A percentile compares a stretch with the other conserved stretches of the same genome.
These are phyloP conservation scores for Silurus glanis DNA, from an alignment of 2,113 vertebrate species.

Conservation along the genomic window DNA sequence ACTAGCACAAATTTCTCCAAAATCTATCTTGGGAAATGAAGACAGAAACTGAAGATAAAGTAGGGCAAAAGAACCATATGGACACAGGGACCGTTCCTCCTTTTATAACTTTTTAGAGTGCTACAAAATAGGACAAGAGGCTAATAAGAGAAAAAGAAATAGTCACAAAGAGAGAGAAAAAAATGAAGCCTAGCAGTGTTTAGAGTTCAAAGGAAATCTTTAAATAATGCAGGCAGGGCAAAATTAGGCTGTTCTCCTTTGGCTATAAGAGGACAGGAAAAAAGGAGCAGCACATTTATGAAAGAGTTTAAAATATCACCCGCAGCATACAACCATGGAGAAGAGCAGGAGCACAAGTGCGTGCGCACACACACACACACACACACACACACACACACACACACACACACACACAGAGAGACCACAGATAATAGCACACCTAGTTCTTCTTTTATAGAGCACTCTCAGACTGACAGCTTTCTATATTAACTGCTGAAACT, in stretches of 20 bases:
- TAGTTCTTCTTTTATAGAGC: not conserved
- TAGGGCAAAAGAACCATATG: constrained; percentile 56
- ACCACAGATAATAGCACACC: not conserved
- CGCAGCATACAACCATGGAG: constrained; percentile 11
- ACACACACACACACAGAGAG: not conserved
- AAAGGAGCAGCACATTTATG: constrained; percentile 52
- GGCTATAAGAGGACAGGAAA: constrained; percentile 67
- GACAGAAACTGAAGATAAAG: constrained; percentile 12
- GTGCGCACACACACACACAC: not conserved
- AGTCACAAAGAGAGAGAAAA: not conserved
- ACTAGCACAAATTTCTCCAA: not conserved
- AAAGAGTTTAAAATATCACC: constrained; percentile 30
- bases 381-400: not conserved
- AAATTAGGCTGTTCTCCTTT: constrained; percentile 74
- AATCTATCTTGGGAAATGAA: not conserved
- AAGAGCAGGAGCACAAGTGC: not conserved
- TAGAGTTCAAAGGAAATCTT: constrained; percentile 75
- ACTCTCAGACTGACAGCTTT: not conserved
- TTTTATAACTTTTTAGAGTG: not conserved
- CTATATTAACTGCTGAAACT: not conserved
- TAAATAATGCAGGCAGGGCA: constrained; percentile 75
- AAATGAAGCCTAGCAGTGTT: constrained; percentile 59
- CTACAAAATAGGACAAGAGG: constrained; percentile 23
- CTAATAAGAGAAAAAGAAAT: constrained; percentile 3
- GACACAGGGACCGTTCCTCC: not conserved